phyloP scores from a whole-genome alignment of 2,888 invertebrate genomes.

The Entomobrya multifasciata region DNA sequence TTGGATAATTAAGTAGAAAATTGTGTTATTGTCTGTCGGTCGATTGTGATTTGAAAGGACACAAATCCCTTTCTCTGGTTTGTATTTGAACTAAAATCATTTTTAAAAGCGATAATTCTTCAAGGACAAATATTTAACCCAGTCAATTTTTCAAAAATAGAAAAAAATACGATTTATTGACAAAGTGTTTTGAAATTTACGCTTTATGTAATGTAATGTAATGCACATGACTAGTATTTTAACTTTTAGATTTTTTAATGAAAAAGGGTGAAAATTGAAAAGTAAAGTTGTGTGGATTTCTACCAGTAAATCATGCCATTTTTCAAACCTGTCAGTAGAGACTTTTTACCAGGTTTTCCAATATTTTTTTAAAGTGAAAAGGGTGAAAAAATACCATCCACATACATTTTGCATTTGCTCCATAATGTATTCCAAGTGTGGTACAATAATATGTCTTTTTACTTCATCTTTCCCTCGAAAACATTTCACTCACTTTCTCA shows the following conservation, averaged over 20 bases:
- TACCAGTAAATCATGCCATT: constrained; percentile 40
- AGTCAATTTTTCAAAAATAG: too few relatives aligned
- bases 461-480: background rate
- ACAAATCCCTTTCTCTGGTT: background rate
- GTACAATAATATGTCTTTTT: constrained; percentile 4
- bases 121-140: too few relatives aligned
- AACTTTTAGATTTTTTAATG: too few relatives aligned
- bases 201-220: too few relatives aligned
- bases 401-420: background rate
- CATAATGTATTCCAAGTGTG: constrained; percentile 1
- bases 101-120: too few relatives aligned
- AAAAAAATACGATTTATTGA: too few relatives aligned
- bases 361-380: background rate
- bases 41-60: background rate
- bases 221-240: too few relatives aligned
- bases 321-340: constrained; percentile 61
- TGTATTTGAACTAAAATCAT: background rate
- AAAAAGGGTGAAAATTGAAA: constrained; percentile 62
- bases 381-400: background rate
- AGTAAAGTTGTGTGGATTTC: constrained; percentile 55
- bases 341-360: background rate
- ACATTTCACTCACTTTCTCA: background rate
- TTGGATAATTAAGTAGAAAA: constrained; percentile 73
- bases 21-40: constrained; percentile 60
- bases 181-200: too few relatives aligned